These are phyloP conservation scores for Nerophis ophidion DNA, from an alignment of 2,113 vertebrate species.

Conservation along the genomic window DNA sequence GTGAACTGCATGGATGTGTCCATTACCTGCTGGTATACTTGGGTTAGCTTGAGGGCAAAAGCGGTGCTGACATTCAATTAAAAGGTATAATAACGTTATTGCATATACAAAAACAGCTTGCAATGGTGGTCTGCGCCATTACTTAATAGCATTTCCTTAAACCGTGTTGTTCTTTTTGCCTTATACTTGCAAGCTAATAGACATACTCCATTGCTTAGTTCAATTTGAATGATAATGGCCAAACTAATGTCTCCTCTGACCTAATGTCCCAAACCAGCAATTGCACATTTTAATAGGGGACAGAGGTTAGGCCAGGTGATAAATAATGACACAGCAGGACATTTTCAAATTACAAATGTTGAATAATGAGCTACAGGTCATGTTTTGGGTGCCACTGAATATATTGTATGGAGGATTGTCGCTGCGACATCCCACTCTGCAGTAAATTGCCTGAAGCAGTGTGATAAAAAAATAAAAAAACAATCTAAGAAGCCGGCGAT, in stretches of 20 bases:
- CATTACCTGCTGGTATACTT: constrained; percentile 6
- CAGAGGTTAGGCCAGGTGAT: constrained; percentile 6
- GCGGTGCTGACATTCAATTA: neutral
- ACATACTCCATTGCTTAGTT: constrained; percentile 5
- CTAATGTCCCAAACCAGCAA: constrained; percentile 13
- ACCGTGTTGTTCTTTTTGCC: neutral
- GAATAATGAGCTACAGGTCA: constrained; percentile 35
- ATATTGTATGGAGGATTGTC: too few species aligned
- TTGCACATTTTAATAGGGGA: constrained; percentile 40
- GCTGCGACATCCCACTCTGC: too few species aligned
- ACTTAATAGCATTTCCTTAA: neutral
- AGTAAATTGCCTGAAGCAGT: too few species aligned
- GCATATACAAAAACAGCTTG: neutral
- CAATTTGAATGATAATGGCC: neutral
- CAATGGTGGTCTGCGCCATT: neutral
- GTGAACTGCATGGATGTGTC: constrained; percentile 25
- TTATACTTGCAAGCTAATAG: neutral
- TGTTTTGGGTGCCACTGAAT: constrained; percentile 17
- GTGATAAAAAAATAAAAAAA: too few species aligned
- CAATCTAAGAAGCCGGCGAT: constrained; percentile 1
- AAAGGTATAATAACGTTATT: neutral
- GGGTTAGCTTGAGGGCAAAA: constrained; percentile 1
- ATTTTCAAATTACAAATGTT: constrained; percentile 28
- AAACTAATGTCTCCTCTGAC: neutral
- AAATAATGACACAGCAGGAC: constrained; percentile 21